Base-by-base conservation (phyloP, 2,797 vertebrate species). In the Melanitta fusca region DNA sequence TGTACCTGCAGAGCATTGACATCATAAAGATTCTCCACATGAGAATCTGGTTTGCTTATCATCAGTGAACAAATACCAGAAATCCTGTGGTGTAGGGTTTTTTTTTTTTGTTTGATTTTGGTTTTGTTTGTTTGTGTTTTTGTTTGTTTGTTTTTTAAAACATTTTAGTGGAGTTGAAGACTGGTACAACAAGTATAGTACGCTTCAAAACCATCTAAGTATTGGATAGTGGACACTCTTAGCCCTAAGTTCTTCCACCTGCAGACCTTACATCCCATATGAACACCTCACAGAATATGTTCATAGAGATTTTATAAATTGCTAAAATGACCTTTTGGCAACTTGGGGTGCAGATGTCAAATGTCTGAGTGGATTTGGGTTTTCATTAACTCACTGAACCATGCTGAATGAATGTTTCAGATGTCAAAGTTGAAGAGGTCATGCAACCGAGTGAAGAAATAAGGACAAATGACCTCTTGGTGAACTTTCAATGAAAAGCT, bases 391-490 rank as follows among this genome's bases (percentile, higher is more conserved):
- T 93, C 53, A n/a, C 43, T 80, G 80, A 72, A 78, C 68, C 56
- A 24, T 57, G 47, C 60, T 87, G 72, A 93, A 89, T 82, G 61
- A 58, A 71, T 88, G 36, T 81, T 95, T 95, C 60, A 38, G 7
- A 91, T 88, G 74, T 81, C 85, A 72, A 77, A 89, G 84, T n/a
- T 93, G 82, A 90, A 93, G 73, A 93, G 92, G 80, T 85, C 78
- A n/a, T 36, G 27, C 34, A 88, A 66, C 21, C 62, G 58, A 16
- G 25, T 77, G 75, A 82, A 93, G 68, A 88, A 94, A 64, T 90
- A 32, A 58, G 58, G 68, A 64, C 64, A 73, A 84, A 80, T 68
- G 78, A 85, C 64, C 39, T 87, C 45, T 68, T 14, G 3, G 39
- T 74, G 61, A 95, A 91, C 90, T 92, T 82, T 57, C 45, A 68